These are phyloP conservation scores for Drosophila aldrichi DNA, from an alignment of 2,888 invertebrate species.

Conservation along the genomic window DNA sequence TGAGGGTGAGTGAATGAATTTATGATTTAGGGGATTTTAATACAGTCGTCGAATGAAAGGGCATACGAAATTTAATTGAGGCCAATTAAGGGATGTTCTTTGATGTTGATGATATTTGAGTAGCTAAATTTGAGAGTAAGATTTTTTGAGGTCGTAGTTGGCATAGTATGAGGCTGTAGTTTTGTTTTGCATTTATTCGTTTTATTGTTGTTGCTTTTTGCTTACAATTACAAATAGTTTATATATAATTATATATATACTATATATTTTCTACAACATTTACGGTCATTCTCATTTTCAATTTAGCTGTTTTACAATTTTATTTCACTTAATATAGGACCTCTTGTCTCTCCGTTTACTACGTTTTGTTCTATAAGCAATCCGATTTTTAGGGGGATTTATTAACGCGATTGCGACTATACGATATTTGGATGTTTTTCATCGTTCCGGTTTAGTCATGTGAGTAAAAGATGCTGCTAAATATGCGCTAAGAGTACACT, in stretches of 20 bases:
- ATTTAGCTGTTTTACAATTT: conserved; percentile 66
- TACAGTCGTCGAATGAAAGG: conserved; percentile 20
- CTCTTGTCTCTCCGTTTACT: conserved; percentile 66
- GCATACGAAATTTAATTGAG: conserved; percentile 9
- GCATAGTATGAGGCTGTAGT: neutral
- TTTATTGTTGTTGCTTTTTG: conserved; percentile 65
- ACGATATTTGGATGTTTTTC: conserved; percentile 34
- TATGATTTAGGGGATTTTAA: conserved; percentile 41
- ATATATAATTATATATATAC: conserved; percentile 70
- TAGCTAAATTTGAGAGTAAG: neutral
- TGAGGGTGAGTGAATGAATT: conserved; percentile 20
- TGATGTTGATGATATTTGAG: conserved; percentile 13
- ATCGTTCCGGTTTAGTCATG: conserved; percentile 69
- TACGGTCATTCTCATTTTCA: conserved; percentile 64
- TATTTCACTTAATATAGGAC: conserved; percentile 73
- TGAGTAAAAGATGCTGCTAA: conserved; percentile 80
- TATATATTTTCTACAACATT: conserved; percentile 79
- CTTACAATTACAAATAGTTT: conserved; percentile 79
- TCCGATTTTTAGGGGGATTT: conserved; percentile 53
- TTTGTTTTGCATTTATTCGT: conserved; percentile 64
- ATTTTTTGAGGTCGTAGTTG: neutral
- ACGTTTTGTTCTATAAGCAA: conserved; percentile 71
- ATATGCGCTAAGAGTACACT: conserved; percentile 78
- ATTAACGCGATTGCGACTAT: conserved; percentile 48
- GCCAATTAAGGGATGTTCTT: conserved; percentile 32